Base-by-base conservation (phyloP, 1,140 invertebrate genomes). In the Nebria ingens region DNA sequence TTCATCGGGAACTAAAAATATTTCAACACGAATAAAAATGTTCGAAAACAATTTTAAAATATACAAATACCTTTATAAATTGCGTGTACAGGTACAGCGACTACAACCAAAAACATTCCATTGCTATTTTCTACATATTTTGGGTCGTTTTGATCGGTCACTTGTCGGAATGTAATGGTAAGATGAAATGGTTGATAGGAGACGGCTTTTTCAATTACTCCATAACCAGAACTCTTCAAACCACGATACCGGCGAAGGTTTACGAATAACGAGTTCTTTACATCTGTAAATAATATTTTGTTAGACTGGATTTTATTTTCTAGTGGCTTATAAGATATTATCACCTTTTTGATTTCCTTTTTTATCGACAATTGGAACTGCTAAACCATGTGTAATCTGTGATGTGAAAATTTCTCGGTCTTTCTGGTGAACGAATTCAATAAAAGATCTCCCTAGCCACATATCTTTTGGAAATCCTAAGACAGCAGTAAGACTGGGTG, bases 401-500 rank as follows among this genome's bases (percentile, higher is more conserved):
- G 68, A 73, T 21, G 72, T 70, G 66, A 79, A 79, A 0, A 71
- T 74, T 55, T 70, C 70, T 19, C 73, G 70, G 65, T 91, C 89
- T 68, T 83, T 86, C 0, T 84, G 80, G 71, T 91, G 87, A 1
- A 93, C 75, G 63, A 91, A 92, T 63, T 93, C 87, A 52, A 91
- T 87, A 62, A 94, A 90, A 2, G 86, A 88, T 45, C 86, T 73
- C 2, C 88, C 89, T n/a, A 88, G 71, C 84, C 87, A 89, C 77
- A 88, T 87, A 54, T 92, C 87, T 60, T 85, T 83, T 0, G 86
- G 83, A 65, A 85, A 92, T 13, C 87, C 88, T 19, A 93, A 71
- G n/a, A 83, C 74, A 2, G 79, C 71, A 0, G 80, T 81, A 22
- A 91, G 73, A 21, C 78, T 81, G 9, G 82, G 67, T 2, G 89